Percentiles rank a stretch among this genome's conserved stretches.
Evolutionary conservation across 1,140 invertebrate genomes (phyloP).

Genomic region (Ostrea edulis): DNA sequence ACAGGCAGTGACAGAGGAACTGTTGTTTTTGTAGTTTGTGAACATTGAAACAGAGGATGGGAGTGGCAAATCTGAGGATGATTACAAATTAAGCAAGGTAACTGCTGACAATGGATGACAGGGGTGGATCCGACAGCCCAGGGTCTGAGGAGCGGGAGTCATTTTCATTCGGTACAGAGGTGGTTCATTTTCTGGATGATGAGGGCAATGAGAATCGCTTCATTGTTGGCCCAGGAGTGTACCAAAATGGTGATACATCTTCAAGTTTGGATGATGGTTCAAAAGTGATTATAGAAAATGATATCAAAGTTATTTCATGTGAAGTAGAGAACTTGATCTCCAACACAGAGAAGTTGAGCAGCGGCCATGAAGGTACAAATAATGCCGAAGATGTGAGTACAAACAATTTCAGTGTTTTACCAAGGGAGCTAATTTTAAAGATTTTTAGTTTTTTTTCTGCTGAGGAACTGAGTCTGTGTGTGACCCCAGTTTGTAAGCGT

Average conservation of each 20-base stretch:
- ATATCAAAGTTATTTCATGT: slow-evolving; percentile 42
- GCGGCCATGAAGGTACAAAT: not conserved
- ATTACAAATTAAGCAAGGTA: too few relatives aligned
- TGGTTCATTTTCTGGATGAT: slow-evolving; percentile 25
- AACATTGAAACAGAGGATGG: too few relatives aligned
- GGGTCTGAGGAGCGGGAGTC: not conserved
- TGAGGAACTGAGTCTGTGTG: not conserved
- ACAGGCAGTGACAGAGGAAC: too few relatives aligned
- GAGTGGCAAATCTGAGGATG: too few relatives aligned
- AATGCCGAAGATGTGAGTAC: not conserved
- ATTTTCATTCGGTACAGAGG: not conserved
- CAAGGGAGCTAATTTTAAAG: slow-evolving; percentile 41
- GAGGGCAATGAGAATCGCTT: not conserved
- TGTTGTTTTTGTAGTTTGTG: too few relatives aligned
- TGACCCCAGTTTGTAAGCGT: slow-evolving; percentile 39
- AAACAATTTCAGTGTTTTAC: slow-evolving; percentile 11
- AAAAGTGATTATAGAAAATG: slow-evolving; percentile 41
- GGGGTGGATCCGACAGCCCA: too few relatives aligned
- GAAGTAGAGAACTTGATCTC: slow-evolving; percentile 38
- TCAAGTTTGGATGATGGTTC: not conserved
- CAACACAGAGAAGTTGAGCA: not conserved
- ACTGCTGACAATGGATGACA: too few relatives aligned
- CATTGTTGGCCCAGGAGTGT: not conserved
- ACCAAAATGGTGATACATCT: not conserved
- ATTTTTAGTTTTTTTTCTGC: slow-evolving; percentile 41